Percentiles rank a stretch among this genome's conserved stretches.
phyloP scores from a whole-genome alignment of 1,140 invertebrate species.

The Oncopeltus fasciatus region DNA sequence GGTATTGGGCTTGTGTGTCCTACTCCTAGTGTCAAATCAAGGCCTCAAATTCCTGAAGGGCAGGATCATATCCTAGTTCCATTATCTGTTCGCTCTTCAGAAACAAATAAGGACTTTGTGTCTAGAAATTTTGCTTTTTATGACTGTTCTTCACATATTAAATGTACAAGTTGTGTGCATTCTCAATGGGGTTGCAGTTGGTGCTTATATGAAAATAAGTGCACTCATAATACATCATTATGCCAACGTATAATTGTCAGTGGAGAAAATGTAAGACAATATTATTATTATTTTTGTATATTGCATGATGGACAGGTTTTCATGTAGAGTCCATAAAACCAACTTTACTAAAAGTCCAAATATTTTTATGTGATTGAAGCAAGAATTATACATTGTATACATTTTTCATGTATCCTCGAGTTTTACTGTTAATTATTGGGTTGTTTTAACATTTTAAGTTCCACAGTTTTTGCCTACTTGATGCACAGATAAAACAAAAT shows the following conservation, averaged over 20 bases:
- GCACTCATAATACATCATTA: conserved; percentile 68
- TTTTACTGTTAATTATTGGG: no score
- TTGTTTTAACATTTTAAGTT: no score
- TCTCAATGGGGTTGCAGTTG: conserved; percentile 87
- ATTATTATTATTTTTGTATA: no score
- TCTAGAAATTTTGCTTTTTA: conserved; percentile 86
- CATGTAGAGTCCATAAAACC: no score
- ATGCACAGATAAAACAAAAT: no score
- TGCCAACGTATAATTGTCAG: conserved; percentile 66
- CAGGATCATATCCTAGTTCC: conserved; percentile 82
- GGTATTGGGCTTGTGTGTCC: conserved; percentile 66
- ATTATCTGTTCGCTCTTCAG: conserved; percentile 79
- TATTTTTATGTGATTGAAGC: no score
- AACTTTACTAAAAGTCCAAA: no score
- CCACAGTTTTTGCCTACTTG: no score
- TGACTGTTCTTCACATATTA: conserved; percentile 77
- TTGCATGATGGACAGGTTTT: no score
- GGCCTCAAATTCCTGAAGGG: conserved; percentile 63
- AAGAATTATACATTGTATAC: no score
- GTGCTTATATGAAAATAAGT: conserved; percentile 92
- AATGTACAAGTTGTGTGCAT: conserved; percentile 71
- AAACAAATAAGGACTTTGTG: conserved; percentile 92
- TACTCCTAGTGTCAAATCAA: conserved; percentile 59
- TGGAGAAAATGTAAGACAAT: conserved; percentile 61
- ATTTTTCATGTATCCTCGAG: no score